These are phyloP conservation scores for Corynorhinus townsendii DNA, from an alignment of 2,113 vertebrate genomes.

Conservation along the genomic window DNA sequence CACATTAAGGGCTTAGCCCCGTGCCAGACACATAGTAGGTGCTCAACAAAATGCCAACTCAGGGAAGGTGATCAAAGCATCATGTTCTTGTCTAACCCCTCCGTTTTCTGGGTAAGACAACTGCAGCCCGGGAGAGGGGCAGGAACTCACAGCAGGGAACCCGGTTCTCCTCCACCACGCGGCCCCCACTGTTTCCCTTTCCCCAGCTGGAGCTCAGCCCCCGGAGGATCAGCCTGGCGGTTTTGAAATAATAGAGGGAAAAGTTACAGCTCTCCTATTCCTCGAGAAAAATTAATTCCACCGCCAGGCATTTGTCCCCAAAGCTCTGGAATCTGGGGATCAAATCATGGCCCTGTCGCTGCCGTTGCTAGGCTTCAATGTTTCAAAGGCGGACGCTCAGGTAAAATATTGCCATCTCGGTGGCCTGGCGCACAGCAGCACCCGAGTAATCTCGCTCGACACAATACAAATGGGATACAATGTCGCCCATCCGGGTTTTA, in stretches of 20 bases:
- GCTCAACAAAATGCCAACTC: not conserved
- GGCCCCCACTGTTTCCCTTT: not conserved
- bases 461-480: not conserved
- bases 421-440: rapidly evolving
- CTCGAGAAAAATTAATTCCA: constrained; percentile 25
- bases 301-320: constrained; percentile 16
- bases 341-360: constrained; percentile 41
- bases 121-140: not conserved
- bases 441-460: not conserved
- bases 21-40: not conserved
- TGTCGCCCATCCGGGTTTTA: not conserved
- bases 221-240: not conserved
- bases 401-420: not conserved
- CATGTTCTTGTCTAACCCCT: not conserved
- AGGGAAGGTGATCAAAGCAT: rapidly evolving
- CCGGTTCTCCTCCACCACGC: rapidly evolving
- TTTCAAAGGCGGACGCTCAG: constrained; percentile 25
- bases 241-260: not conserved
- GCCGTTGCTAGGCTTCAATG: rapidly evolving
- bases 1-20: rapidly evolving
- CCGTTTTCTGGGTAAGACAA: not conserved
- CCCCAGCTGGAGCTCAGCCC: rapidly evolving
- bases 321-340: not conserved
- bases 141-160: not conserved
- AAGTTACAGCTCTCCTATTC: not conserved